Conservation (phyloP, 2,113 vertebrate genomes). For the human region DNA sequence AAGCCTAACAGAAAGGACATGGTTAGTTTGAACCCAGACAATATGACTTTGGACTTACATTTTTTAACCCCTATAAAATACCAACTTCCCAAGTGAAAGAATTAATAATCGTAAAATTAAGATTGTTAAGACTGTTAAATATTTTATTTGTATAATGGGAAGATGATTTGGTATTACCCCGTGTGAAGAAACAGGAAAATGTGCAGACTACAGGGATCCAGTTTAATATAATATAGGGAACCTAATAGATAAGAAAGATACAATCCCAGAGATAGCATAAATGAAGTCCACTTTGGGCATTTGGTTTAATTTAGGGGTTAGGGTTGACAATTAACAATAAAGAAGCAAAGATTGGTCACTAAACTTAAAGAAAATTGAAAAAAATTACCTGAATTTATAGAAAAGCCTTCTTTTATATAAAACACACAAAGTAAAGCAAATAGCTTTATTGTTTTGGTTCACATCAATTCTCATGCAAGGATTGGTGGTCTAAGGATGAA, state of each 20-base stretch:
- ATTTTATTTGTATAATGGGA: not conserved
- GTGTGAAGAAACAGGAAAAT: not conserved
- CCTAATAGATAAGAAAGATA: not conserved
- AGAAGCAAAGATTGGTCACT: not conserved
- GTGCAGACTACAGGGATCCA: not conserved
- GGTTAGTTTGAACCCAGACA: not conserved
- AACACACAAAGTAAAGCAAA: not conserved
- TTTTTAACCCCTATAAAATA: not conserved
- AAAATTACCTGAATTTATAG: not conserved
- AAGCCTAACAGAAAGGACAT: not conserved
- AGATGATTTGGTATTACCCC: not conserved
- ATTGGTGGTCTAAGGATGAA: not conserved
- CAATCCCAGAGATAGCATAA: not conserved
- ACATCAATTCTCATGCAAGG: not conserved
- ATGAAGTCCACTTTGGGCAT: not conserved
- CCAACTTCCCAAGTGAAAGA: not conserved
- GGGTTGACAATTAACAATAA: not conserved
- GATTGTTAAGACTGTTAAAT: not conserved
- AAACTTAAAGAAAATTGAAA: not conserved
- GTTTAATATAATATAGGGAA: not conserved
- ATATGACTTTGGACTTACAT: not conserved
- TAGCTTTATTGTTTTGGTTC: not conserved
- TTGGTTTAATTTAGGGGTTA: not conserved
- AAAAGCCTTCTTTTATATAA: not conserved
- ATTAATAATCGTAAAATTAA: not conserved